Percentiles rank a stretch among this genome's conserved stretches.
Evolutionary conservation across 1,140 invertebrate species (phyloP).

Genomic region (Drosophila trapezifrons): DNA sequence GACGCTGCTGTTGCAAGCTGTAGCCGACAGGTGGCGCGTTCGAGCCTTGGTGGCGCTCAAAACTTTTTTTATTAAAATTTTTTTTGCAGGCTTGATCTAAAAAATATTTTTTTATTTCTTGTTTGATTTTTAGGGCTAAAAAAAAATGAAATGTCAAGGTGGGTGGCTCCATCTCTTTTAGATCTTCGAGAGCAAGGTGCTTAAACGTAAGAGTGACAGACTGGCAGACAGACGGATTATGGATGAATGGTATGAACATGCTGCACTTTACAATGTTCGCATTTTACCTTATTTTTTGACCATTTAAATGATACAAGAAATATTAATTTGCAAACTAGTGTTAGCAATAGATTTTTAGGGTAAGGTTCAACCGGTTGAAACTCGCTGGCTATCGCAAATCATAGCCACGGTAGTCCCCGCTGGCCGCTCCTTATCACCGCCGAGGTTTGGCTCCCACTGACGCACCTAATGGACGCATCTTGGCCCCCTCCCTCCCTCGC

Average conservation of each 20-base stretch:
- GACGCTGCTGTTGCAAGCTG: no score
- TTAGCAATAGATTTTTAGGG: not conserved
- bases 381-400: slow-evolving; percentile 55
- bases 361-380: slow-evolving; percentile 27
- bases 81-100: no score
- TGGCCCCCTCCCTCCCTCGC: not conserved
- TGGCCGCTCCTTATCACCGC: slow-evolving; percentile 51
- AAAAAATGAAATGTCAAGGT: not conserved
- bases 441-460: slow-evolving; percentile 34
- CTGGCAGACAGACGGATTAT: not conserved
- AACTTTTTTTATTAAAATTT: no score
- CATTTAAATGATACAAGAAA: no score
- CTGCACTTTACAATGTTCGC: no score
- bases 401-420: slow-evolving; percentile 35
- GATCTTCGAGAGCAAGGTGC: not conserved
- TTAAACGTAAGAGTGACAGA: not conserved
- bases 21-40: no score
- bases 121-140: not conserved
- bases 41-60: no score
- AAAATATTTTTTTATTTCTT: not conserved
- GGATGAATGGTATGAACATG: not conserved
- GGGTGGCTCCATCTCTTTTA: not conserved
- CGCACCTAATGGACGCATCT: slow-evolving; percentile 53
- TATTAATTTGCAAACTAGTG: not conserved
- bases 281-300: no score